These are phyloP conservation scores for Elephas maximus DNA, from an alignment of 2,113 vertebrate species.

Conservation along the genomic window DNA sequence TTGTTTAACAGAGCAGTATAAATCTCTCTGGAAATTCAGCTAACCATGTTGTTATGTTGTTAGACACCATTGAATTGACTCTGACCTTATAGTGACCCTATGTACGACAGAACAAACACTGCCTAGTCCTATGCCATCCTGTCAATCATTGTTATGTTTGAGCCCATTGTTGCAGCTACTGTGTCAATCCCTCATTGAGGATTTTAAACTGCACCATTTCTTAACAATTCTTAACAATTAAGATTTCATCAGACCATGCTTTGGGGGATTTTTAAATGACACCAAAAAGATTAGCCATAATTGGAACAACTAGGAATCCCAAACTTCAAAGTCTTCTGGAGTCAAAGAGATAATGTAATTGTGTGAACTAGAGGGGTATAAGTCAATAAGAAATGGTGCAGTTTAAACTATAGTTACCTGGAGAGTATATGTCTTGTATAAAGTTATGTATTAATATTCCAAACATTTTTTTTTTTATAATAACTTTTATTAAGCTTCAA, in stretches of 20 bases:
- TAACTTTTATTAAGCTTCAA: no score
- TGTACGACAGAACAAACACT: no score
- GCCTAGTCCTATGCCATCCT: no score
- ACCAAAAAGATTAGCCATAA: background rate
- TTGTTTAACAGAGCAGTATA: background rate
- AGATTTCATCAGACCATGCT: background rate
- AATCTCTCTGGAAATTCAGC: slow-evolving; percentile 29
- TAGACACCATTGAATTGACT: no score
- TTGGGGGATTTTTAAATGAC: slow-evolving; percentile 8
- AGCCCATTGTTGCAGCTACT: no score
- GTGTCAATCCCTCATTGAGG: no score
- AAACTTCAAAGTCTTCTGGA: background rate
- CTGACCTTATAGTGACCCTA: no score
- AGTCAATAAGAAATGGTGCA: rapidly evolving
- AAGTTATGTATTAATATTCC: background rate
- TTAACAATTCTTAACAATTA: slow-evolving; percentile 26
- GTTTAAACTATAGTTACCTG: background rate
- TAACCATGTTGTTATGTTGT: no score
- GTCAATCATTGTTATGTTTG: no score
- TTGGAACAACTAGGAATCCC: background rate
- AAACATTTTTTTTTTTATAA: no score
- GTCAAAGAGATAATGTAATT: background rate
- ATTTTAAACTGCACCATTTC: no score
- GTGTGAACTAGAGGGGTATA: background rate
- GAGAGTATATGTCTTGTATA: background rate